These are phyloP conservation scores for Podarcis muralis DNA, from an alignment of 2,113 vertebrate species.

Conservation along the genomic window DNA sequence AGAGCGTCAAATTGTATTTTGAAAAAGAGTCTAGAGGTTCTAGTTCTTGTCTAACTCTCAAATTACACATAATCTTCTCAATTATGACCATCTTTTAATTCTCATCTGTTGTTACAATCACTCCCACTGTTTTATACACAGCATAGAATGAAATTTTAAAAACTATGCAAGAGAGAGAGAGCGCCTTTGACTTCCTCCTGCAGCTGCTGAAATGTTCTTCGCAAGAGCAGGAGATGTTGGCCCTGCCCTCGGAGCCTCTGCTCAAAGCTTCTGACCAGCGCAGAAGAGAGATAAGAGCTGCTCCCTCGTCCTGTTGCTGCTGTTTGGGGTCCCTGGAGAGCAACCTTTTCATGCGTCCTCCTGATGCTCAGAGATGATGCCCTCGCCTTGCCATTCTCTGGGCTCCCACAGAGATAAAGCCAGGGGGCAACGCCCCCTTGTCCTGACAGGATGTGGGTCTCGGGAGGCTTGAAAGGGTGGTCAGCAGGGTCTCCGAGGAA, in stretches of 20 bases:
- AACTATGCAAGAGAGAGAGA: too few species aligned
- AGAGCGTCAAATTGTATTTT: too few species aligned
- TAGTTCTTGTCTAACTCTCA: too few species aligned
- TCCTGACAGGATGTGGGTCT: too few species aligned
- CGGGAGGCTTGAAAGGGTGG: too few species aligned
- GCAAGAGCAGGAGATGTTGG: neutral
- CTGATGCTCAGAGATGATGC: neutral
- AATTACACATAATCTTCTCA: too few species aligned
- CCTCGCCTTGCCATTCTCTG: fast-evolving
- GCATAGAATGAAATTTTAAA: too few species aligned
- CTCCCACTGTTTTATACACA: too few species aligned
- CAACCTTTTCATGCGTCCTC: neutral
- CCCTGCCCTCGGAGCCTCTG: neutral
- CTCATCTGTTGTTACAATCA: too few species aligned
- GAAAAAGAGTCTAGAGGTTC: too few species aligned
- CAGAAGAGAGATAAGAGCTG: neutral
- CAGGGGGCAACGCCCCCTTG: neutral
- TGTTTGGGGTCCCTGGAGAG: neutral
- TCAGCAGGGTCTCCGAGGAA: too few species aligned
- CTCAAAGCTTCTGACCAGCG: neutral
- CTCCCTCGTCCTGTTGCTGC: neutral
- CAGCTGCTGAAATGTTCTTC: neutral
- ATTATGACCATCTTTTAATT: too few species aligned
- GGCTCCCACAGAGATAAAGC: neutral
- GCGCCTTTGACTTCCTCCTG: neutral